Conservation (phyloP, 2,888 invertebrate genomes). For the Sphinx pinastri region DNA sequence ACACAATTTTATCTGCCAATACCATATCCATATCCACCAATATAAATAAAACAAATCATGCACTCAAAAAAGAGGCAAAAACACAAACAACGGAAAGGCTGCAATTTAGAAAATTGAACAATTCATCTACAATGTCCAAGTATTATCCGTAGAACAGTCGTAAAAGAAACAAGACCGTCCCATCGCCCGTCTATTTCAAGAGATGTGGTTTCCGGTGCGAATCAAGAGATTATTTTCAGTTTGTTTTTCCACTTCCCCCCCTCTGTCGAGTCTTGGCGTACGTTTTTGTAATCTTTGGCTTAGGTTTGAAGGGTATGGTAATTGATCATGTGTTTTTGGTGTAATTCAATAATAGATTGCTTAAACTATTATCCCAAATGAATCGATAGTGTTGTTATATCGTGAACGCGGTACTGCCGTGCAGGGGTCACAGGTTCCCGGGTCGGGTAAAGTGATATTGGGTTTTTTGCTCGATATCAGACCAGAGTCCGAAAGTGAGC, state of each 20-base stretch:
- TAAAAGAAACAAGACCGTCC: conserved; percentile 14
- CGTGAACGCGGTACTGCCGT: too few relatives aligned
- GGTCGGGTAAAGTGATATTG: too few relatives aligned
- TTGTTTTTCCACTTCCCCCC: conserved; percentile 48
- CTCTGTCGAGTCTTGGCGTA: conserved; percentile 10
- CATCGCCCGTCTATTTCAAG: conserved; percentile 48
- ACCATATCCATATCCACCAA: not conserved
- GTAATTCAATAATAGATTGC: not conserved
- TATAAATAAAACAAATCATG: not conserved
- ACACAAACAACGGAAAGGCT: conserved; percentile 2
- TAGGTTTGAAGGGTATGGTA: not conserved
- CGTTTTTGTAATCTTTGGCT: conserved; percentile 6
- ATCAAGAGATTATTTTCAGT: conserved; percentile 55
- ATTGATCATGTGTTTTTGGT: not conserved
- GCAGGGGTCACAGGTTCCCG: too few relatives aligned
- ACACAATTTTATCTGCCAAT: not conserved
- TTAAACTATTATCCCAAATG: too few relatives aligned
- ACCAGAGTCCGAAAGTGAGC: too few relatives aligned
- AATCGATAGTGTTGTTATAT: too few relatives aligned
- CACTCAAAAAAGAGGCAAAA: not conserved
- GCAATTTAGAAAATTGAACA: conserved; percentile 20
- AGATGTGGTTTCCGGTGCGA: conserved; percentile 51
- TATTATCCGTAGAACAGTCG: conserved; percentile 16
- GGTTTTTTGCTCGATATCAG: too few relatives aligned
- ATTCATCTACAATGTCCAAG: conserved; percentile 21